Percentiles rank a stretch among this genome's conserved stretches.
Conservation (phyloP, 2,797 vertebrate species). For the Clarias fuscus region DNA sequence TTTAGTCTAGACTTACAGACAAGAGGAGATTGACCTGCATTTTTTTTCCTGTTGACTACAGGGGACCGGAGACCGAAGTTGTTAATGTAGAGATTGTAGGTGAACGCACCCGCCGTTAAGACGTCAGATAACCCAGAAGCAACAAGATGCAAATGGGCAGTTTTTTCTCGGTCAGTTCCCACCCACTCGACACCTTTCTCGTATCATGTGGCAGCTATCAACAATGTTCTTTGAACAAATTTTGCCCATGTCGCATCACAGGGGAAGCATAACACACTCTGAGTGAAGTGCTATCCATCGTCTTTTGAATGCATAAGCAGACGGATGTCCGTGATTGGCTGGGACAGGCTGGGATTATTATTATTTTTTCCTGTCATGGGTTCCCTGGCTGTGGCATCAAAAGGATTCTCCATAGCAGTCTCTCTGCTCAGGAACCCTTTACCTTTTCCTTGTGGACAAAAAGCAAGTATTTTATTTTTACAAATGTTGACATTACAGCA, state of each 20-base stretch:
- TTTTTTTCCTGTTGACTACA: slow-evolving; percentile 25
- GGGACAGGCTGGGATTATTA: no score
- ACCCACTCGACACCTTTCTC: neutral
- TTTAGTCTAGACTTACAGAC: slow-evolving; percentile 67
- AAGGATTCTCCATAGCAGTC: neutral
- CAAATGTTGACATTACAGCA: neutral
- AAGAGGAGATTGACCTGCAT: slow-evolving; percentile 65
- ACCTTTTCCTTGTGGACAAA: neutral
- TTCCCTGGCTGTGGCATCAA: neutral
- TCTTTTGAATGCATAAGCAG: neutral
- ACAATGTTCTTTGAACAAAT: neutral
- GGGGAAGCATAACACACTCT: neutral
- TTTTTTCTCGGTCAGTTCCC: neutral
- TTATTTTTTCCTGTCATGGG: neutral
- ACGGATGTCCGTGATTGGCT: neutral
- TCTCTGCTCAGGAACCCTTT: neutral
- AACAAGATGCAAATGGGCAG: neutral
- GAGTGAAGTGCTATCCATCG: neutral
- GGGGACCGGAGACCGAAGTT: slow-evolving; percentile 49
- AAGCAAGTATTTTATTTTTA: neutral
- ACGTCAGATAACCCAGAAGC: neutral
- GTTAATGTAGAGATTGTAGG: slow-evolving; percentile 49
- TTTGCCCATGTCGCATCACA: no score
- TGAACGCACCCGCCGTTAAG: slow-evolving; percentile 18
- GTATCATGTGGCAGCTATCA: neutral